Evolutionary conservation across 2,888 invertebrate species (phyloP), one percentile per base, ranked within the genome.

Genomic region (Cheilosia scutellata): DNA sequence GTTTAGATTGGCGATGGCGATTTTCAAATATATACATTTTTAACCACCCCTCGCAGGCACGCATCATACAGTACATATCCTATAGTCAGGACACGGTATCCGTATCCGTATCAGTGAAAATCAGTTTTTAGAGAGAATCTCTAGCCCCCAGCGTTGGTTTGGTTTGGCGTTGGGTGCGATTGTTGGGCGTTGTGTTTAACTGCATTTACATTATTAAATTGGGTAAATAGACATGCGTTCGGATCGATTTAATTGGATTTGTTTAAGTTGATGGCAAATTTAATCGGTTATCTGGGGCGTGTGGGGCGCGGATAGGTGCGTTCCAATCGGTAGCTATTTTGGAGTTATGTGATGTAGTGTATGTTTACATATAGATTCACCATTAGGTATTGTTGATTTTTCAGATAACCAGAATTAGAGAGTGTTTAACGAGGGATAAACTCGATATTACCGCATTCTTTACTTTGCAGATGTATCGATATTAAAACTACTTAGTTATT

Each of bases 151-250:
- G 42, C 31, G 16, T n/a, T n/a, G 62, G 40, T 37, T n/a, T n/a
- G 16, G 40, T n/a, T 6, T 20, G 25, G 44, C 25, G 25, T 11
- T 47, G 40, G 29, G 47, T 44, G 37, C 49, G 33, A 4, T 51
- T 6, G 5, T 9, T 4, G 16, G n/a, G 20, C 51, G 42, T n/a
- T 55, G 49, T 83, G 63, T 78, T 78, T 83, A 78, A 78, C 66
- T 74, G 83, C 68, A 79, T 79, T 83, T 83, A 79, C 83, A 74
- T 83, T 83, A 79, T 83, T 83, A 83, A 79, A 79, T 79, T 83
- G 83, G 79, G 74, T 57, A 83, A 83, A 83, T 79, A 77, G 72
- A 79, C 82, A 63, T 58, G 63, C 62, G 55, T 78, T 53, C 49
- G 62, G 83, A 78, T 83, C 72, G 63, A 83, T 79, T 83, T 83